Base-by-base conservation (phyloP, 2,797 vertebrate genomes). In the Neostethus bicornis region DNA sequence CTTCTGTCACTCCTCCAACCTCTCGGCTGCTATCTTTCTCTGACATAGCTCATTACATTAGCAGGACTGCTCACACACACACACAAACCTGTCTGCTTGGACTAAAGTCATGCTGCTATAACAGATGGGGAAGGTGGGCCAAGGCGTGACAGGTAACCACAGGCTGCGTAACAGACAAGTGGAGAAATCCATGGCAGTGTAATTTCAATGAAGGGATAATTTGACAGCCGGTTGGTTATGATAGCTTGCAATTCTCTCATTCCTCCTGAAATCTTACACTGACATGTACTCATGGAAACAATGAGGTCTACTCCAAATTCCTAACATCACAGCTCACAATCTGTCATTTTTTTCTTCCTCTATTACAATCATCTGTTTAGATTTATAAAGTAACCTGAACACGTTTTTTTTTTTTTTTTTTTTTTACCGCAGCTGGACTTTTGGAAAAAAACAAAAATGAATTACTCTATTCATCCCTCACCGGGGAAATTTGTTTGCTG, bases 121-220 rank as follows among this genome's bases (percentile, higher is more conserved):
- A 63, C 13, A 14, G 60, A 61, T 19, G 21, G 46, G 24, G 14
- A 29, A 50, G 66, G 50, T 42, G 68, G 65, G 74, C 28, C 52
- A 58, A 72, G 78, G 77, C 78, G 62, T 87, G 85, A 83, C 80
- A 81, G 75, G 61, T 79, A 66, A 71, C 79, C 71, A 54, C 50
- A 44, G 55, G 77, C 70, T 71, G 66, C 78, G 80, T 66, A 73
- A 81, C 78, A 80, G 80, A 83, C 78, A 73, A 62, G 73, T 51
- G 19, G 66, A 70, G 73, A 63, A 82, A 81, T 61, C 28, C 59
- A 63, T 77, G 77, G 66, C 73, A 32, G 71, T 73, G 77, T 83
- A 86, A 89, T 86, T 89, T 81, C 52, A 85, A 70, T 81, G 79
- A 87, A 70, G 60, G 70, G 77, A 87, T 86, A 66, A 86, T 90